A percentile compares a stretch with the other conserved stretches of the same genome.
phyloP scores from a whole-genome alignment of 2,797 vertebrate species.

The Diplodus puntazzo region DNA sequence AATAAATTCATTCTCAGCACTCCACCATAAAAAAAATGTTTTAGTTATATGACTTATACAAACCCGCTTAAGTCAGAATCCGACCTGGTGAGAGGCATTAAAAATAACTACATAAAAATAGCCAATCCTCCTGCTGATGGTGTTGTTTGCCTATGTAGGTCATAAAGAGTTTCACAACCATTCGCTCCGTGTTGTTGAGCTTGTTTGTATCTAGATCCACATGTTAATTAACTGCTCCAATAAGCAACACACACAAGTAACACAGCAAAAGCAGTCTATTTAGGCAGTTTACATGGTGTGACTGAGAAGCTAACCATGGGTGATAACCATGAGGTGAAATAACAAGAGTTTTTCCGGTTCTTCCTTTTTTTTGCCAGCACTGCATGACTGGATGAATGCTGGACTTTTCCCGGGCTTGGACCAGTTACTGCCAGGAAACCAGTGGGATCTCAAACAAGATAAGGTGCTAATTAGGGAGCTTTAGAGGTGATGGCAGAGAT shows the following conservation, averaged over 20 bases:
- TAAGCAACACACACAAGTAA: background rate
- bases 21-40: too few species aligned
- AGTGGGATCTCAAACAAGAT: background rate
- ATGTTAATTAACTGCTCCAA: background rate
- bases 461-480: background rate
- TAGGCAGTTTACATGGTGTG: slow-evolving; percentile 3
- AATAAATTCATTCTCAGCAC: too few species aligned
- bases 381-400: background rate
- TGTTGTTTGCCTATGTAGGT: too few species aligned
- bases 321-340: background rate
- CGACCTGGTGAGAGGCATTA: too few species aligned
- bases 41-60: too few species aligned
- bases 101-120: too few species aligned
- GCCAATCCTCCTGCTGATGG: too few species aligned
- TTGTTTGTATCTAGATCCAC: background rate
- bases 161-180: too few species aligned
- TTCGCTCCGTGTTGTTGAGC: too few species aligned
- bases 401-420: background rate
- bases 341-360: background rate
- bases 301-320: background rate
- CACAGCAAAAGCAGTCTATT: background rate
- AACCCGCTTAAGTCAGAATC: too few species aligned
- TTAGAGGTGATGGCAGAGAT: background rate
- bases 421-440: background rate
- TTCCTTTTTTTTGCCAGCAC: background rate